These are phyloP conservation scores for Sphenodon punctatus DNA, from an alignment of 2,797 vertebrate species.

Conservation along the genomic window DNA sequence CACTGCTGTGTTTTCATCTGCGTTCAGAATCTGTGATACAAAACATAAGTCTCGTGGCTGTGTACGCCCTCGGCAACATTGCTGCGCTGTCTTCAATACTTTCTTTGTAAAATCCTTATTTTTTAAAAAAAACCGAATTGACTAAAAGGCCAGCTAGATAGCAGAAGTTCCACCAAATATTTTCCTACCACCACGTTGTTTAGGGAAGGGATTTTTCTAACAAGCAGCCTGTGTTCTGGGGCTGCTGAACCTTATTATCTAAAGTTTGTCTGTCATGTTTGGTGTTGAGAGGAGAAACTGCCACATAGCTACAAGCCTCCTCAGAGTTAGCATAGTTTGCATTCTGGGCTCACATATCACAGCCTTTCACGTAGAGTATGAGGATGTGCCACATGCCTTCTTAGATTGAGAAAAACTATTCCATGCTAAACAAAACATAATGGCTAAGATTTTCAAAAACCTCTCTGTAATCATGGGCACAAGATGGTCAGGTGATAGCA, in stretches of 20 bases:
- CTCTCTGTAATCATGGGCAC: too few species aligned
- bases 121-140: slow-evolving; percentile 8
- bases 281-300: slow-evolving; percentile 2
- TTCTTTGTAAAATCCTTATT: slow-evolving; percentile 36
- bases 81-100: slow-evolving; percentile 4
- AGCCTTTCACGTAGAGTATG: rapidly evolving
- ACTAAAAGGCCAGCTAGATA: not conserved
- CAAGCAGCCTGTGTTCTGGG: slow-evolving; percentile 2
- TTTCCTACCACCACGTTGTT: not conserved
- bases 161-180: slow-evolving; percentile 27
- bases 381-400: not conserved
- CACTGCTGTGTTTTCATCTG: not conserved
- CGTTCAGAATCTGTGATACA: not conserved
- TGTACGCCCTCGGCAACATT: not conserved
- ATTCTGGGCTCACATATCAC: not conserved
- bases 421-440: not conserved
- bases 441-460: not conserved
- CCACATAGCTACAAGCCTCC: not conserved
- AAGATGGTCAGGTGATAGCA: not conserved
- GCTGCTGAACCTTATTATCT: slow-evolving; percentile 14
- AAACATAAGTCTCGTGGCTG: not conserved
- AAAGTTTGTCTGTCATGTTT: slow-evolving; percentile 30
- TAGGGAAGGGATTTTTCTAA: slow-evolving; percentile 30
- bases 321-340: not conserved
- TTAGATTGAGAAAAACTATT: not conserved